A percentile compares a stretch with the other conserved stretches of the same genome.
Evolutionary conservation across 2,113 vertebrate genomes (phyloP).

Genomic region (Gobiocypris rarus): DNA sequence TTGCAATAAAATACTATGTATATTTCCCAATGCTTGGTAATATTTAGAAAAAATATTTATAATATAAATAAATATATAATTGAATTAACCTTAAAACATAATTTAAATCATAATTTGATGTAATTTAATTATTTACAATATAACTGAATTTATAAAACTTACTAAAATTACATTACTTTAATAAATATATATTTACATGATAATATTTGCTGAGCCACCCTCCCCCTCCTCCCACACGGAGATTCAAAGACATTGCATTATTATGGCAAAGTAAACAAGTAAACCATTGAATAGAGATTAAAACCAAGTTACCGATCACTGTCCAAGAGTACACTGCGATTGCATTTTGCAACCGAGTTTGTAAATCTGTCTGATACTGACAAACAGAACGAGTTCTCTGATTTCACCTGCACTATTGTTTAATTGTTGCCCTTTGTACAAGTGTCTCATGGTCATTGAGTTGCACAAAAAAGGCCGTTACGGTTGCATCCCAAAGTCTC

Average conservation of each 20-base stretch:
- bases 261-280: neutral
- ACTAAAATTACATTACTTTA: too few relatives aligned
- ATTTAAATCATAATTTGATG: neutral
- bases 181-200: too few relatives aligned
- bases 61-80: too few relatives aligned
- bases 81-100: too few relatives aligned
- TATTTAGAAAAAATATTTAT: neutral
- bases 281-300: conserved; percentile 9
- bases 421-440: neutral
- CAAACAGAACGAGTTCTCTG: neutral
- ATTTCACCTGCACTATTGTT: neutral
- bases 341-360: neutral
- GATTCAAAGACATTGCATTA: neutral
- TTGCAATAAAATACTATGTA: too few relatives aligned
- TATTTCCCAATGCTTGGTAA: neutral
- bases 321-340: neutral
- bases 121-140: neutral
- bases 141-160: neutral
- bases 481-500: neutral
- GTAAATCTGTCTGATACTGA: neutral
- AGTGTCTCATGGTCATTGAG: neutral
- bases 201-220: too few relatives aligned
- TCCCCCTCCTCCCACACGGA: neutral
- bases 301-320: neutral
- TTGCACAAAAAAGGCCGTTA: neutral